phyloP scores from a whole-genome alignment of 2,888 invertebrate species.

The Bruchidius siliquastri region DNA sequence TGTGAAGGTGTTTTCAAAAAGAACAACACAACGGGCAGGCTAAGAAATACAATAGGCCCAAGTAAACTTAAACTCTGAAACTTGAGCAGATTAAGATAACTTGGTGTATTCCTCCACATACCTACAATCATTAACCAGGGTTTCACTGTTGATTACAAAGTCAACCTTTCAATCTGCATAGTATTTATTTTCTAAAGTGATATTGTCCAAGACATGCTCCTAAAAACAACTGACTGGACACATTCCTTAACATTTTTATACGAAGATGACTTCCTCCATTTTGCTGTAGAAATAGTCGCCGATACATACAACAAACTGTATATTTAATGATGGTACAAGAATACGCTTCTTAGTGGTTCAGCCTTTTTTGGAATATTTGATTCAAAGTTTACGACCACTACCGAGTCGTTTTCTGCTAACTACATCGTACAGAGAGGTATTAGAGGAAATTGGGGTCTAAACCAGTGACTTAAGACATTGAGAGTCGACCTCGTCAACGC shows the following conservation, averaged over 20 bases:
- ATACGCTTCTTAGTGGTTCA: neutral
- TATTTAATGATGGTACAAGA: neutral
- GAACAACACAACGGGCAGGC: too few species aligned
- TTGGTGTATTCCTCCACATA: too few species aligned
- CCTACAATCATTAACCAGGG: too few species aligned
- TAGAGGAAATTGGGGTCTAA: neutral
- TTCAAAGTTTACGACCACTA: neutral
- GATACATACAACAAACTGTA: neutral
- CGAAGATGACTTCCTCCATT: neutral
- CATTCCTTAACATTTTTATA: neutral
- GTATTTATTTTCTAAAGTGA: too few species aligned
- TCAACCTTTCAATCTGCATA: too few species aligned
- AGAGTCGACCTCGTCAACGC: neutral
- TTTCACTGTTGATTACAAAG: too few species aligned
- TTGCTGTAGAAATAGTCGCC: neutral
- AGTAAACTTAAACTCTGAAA: too few species aligned
- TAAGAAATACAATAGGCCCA: too few species aligned
- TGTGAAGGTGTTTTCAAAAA: too few species aligned
- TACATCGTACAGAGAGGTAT: neutral
- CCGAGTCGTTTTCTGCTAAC: neutral
- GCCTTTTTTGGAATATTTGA: neutral
- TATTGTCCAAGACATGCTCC: too few species aligned
- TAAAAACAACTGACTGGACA: too few species aligned
- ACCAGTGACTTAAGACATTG: neutral
- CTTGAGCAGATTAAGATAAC: too few species aligned